Evolutionary conservation across 1,140 invertebrate genomes (phyloP).

Genomic region (Prorops nasuta): DNA sequence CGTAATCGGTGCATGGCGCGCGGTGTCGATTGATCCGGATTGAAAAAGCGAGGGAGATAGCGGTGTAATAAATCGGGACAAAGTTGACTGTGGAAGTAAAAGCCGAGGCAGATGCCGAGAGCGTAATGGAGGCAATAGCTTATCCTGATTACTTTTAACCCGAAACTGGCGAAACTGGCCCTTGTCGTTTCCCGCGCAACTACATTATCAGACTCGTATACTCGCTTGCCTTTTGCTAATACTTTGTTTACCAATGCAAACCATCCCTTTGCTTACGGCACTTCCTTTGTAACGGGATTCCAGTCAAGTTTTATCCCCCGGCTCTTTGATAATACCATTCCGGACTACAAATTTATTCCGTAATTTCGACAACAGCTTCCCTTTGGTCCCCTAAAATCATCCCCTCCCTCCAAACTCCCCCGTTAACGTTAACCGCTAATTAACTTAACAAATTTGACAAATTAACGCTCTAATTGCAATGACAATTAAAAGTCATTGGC

Average conservation of each 20-base stretch:
- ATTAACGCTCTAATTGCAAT: too few relatives aligned
- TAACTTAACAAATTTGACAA: too few relatives aligned
- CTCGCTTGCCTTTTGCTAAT: background rate
- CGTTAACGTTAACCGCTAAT: slow-evolving; percentile 17
- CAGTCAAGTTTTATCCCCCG: slow-evolving; percentile 15
- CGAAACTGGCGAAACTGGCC: slow-evolving; percentile 24
- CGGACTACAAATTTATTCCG: background rate
- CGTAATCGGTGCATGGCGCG: too few relatives aligned
- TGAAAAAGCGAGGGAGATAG: too few relatives aligned
- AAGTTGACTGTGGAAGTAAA: slow-evolving; percentile 7
- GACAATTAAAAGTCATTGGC: too few relatives aligned
- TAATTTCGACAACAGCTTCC: slow-evolving; percentile 5
- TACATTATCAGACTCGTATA: slow-evolving; percentile 6
- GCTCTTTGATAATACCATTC: slow-evolving; percentile 16
- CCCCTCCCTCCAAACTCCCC: too few relatives aligned
- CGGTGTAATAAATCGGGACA: slow-evolving; percentile 4
- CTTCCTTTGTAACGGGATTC: slow-evolving; percentile 12
- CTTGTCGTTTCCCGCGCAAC: background rate
- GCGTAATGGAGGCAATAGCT: slow-evolving; percentile 37
- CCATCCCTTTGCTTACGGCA: slow-evolving; percentile 10
- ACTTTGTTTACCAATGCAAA: slow-evolving; percentile 11
- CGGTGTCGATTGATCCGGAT: too few relatives aligned
- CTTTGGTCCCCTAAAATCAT: too few relatives aligned
- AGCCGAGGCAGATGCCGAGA: slow-evolving; percentile 25
- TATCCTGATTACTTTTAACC: slow-evolving; percentile 42